Base-by-base conservation (phyloP, 2,113 vertebrate genomes). In the Struthidea cinerea region DNA sequence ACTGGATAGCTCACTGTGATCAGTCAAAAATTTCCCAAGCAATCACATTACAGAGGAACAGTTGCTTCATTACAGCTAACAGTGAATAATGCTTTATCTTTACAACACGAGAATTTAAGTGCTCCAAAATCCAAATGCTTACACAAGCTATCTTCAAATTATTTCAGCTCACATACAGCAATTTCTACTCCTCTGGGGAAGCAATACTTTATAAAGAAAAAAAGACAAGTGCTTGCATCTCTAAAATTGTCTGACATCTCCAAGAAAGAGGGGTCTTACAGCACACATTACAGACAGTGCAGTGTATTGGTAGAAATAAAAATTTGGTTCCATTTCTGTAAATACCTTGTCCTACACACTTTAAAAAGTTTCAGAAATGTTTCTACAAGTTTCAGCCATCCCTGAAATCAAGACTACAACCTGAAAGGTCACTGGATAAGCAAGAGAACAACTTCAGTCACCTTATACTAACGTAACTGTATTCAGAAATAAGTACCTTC, bases 21-120 rank as follows among this genome's bases (percentile, higher is more conserved):
- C 73, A 89, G 76, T 91, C 69, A 94, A 88, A 96, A 84, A 84
- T 56, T 94, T 91, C 76, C 91, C 60, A 84, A 86, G 86, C 76
- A 95, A 91, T 84, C 56, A 82, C 49, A 89, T 81, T 68, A 94
- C 49, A 92, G 56, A 81, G 15, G 73, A 93, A 65, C 73, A 87
- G 50, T 84, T 92, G 79, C 79, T 89, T 70, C 68, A 63, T 90
- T 78, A 93, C 27, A 17, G 68, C 56, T 93, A 84, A 55, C n/a
- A 86, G 71, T 46, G 30, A 96, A 88, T 46, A 94, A 73, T 59
- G 42, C 22, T 75, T 81, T 89, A 67, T 61, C 80, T 94, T 87
- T 35, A 89, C 69, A 91, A 42, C 24, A 91, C 3, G 22, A 86
- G 27, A 33, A 91, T 87, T 41, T 74, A 77, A 86, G 42, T 52